phyloP scores from a whole-genome alignment of 2,888 invertebrate species.

The Lapara coniferarum region DNA sequence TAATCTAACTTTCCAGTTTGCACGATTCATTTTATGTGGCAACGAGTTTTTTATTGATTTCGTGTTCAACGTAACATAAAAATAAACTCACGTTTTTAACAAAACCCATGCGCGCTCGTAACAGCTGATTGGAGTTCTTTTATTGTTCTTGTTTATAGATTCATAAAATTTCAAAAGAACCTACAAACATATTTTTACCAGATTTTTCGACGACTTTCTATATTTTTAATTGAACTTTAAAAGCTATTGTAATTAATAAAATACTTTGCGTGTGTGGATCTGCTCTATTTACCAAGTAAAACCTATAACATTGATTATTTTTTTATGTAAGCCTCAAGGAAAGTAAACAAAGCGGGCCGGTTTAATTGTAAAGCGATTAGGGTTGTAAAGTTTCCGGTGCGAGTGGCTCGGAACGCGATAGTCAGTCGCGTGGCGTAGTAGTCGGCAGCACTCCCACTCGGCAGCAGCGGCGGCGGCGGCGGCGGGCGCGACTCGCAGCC shows the following conservation, averaged over 20 bases:
- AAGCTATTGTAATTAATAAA: background rate
- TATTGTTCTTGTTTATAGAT: background rate
- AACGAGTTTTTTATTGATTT: constrained; percentile 21
- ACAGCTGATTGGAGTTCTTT: constrained; percentile 17
- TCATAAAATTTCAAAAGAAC: constrained; percentile 7
- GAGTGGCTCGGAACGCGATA: constrained; percentile 49
- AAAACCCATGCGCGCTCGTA: constrained; percentile 7
- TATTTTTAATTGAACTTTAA: background rate
- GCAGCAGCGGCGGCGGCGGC: constrained; percentile 54
- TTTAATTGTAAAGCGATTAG: constrained; percentile 79
- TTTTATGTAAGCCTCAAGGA: constrained; percentile 49
- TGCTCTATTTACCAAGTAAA: background rate
- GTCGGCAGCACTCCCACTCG: constrained; percentile 70
- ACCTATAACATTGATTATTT: constrained; percentile 15
- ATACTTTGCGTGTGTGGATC: background rate
- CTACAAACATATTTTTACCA: background rate
- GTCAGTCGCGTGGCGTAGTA: constrained; percentile 65
- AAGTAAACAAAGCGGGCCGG: constrained; percentile 72
- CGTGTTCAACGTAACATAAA: constrained; percentile 17
- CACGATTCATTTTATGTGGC: constrained; percentile 20
- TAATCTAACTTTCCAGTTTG: constrained; percentile 22
- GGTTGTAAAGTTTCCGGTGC: constrained; percentile 80
- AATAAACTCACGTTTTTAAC: constrained; percentile 6
- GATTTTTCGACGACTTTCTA: background rate
- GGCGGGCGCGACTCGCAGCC: constrained; percentile 67